Conservation (phyloP, 2,888 invertebrate genomes). For the Eupithecia centaureata region DNA sequence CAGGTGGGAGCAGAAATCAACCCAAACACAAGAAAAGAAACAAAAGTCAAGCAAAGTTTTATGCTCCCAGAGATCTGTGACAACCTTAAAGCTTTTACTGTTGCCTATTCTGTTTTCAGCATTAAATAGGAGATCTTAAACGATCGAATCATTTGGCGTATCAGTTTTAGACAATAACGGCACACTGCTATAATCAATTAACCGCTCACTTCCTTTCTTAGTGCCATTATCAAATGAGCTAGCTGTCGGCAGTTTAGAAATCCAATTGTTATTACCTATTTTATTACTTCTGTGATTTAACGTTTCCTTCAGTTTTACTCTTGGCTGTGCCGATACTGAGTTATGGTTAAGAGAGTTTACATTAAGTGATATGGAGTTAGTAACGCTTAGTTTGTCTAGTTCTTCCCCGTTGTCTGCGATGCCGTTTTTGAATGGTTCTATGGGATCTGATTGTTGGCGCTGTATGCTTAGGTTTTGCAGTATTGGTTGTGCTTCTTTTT, state of each 20-base stretch:
- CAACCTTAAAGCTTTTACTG: too few species aligned
- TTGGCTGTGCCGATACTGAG: constrained; percentile 64
- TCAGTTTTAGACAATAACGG: constrained; percentile 76
- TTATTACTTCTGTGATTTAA: constrained; percentile 68
- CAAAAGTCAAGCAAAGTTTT: neutral
- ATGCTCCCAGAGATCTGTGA: too few species aligned
- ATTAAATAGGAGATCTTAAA: constrained; percentile 52
- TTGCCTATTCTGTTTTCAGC: neutral
- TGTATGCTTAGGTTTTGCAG: constrained; percentile 70
- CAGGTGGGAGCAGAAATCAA: too few species aligned
- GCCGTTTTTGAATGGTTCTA: constrained; percentile 71
- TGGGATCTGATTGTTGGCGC: constrained; percentile 71
- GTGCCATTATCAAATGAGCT: constrained; percentile 77
- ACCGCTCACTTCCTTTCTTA: constrained; percentile 65
- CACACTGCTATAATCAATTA: constrained; percentile 80
- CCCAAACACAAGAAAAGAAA: neutral
- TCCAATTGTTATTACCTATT: constrained; percentile 81
- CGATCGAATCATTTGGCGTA: constrained; percentile 75
- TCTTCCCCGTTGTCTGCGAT: constrained; percentile 60
- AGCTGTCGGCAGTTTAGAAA: constrained; percentile 73
- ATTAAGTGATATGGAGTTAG: constrained; percentile 72
- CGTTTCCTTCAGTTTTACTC: constrained; percentile 75
- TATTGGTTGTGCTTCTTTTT: constrained; percentile 71
- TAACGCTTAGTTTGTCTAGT: constrained; percentile 64
- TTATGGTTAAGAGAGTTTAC: constrained; percentile 73